phyloP scores from a whole-genome alignment of 2,888 invertebrate genomes.

The Ormyrus pomaceus region DNA sequence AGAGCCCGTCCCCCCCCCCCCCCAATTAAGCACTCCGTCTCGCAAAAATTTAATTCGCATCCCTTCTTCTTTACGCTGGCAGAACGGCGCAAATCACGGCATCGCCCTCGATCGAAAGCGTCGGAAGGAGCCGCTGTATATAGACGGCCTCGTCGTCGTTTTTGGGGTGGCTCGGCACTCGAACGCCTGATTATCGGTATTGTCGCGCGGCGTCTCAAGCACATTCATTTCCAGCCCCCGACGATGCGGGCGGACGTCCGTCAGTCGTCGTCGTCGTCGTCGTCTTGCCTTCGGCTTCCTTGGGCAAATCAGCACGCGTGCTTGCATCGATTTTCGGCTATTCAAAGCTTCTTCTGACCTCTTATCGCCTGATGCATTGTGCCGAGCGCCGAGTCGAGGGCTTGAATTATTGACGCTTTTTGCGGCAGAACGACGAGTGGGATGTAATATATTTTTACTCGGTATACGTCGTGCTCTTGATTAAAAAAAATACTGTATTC shows the following conservation, averaged over 20 bases:
- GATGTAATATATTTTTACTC: too few species aligned
- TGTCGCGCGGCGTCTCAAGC: slow-evolving; percentile 64
- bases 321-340: slow-evolving; percentile 32
- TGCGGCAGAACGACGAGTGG: neutral
- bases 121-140: too few species aligned
- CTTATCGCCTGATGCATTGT: slow-evolving; percentile 42
- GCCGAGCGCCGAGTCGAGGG: neutral
- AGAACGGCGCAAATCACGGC: too few species aligned
- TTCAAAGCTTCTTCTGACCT: slow-evolving; percentile 43
- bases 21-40: too few species aligned
- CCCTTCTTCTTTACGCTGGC: too few species aligned
- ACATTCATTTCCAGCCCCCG: slow-evolving; percentile 38
- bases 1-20: too few species aligned
- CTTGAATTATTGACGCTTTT: neutral
- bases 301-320: neutral
- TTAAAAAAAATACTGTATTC: neutral
- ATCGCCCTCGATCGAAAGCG: too few species aligned
- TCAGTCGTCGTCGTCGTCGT: slow-evolving; percentile 44
- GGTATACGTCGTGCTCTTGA: too few species aligned
- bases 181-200: slow-evolving; percentile 72
- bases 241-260: slow-evolving; percentile 57
- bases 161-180: slow-evolving; percentile 61
- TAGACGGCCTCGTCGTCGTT: neutral
- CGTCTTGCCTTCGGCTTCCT: neutral
- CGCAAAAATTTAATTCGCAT: too few species aligned